Conservation (phyloP, 2,888 invertebrate species). For the Epistrophe eligans region DNA sequence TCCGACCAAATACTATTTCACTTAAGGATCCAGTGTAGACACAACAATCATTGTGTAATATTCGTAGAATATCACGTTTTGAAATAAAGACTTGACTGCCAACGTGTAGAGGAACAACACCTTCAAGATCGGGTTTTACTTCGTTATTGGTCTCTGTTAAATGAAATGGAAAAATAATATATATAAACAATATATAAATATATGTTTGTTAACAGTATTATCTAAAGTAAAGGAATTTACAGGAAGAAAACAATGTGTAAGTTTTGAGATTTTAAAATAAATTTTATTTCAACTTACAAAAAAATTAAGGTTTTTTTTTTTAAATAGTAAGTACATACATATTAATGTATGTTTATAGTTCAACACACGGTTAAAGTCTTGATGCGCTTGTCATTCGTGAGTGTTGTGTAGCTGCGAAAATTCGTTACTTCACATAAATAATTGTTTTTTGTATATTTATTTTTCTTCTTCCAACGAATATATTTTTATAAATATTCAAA, state of each 20-base stretch:
- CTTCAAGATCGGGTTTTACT: constrained; percentile 42
- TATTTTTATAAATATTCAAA: too few relatives aligned
- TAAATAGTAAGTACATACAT: too few relatives aligned
- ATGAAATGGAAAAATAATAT: neutral
- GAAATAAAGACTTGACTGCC: constrained; percentile 82
- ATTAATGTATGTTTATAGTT: too few relatives aligned
- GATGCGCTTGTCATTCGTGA: too few relatives aligned
- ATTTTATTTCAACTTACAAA: too few relatives aligned
- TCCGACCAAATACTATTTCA: constrained; percentile 82
- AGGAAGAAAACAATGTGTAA: neutral
- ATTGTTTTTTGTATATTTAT: too few relatives aligned
- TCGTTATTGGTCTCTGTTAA: constrained; percentile 26
- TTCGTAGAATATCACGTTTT: constrained; percentile 81
- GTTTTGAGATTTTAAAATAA: too few relatives aligned
- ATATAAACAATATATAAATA: neutral
- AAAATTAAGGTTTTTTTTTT: too few relatives aligned
- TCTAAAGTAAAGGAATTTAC: neutral
- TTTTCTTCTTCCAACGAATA: too few relatives aligned
- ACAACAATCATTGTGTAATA: constrained; percentile 81
- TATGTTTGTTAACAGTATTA: neutral
- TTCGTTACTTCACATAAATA: too few relatives aligned
- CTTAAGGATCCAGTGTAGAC: constrained; percentile 82
- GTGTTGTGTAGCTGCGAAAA: too few relatives aligned
- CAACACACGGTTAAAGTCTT: too few relatives aligned
- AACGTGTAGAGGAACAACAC: constrained; percentile 81